phyloP scores from a whole-genome alignment of 1,140 invertebrate genomes.

The Caenorhabditis tropicalis region DNA sequence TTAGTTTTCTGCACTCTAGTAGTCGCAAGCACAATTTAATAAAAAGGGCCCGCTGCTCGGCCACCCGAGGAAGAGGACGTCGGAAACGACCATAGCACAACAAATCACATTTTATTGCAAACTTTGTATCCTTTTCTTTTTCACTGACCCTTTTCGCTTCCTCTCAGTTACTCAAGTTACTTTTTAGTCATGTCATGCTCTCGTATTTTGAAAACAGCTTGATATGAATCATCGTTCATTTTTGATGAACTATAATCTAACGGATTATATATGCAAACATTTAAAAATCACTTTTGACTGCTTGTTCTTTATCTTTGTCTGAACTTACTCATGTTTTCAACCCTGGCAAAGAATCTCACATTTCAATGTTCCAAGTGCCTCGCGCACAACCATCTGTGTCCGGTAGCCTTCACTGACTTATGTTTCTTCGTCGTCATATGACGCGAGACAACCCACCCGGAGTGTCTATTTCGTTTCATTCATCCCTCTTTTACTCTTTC shows the following conservation, averaged over 20 bases:
- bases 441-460: not conserved
- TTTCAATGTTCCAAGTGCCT: slow-evolving; percentile 40
- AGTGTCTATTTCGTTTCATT: not conserved
- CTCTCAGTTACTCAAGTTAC: too few species aligned
- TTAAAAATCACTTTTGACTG: not conserved
- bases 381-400: slow-evolving; percentile 14
- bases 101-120: slow-evolving; percentile 40
- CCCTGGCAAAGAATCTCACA: not conserved
- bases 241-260: not conserved
- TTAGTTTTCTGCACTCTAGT: not conserved
- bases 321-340: slow-evolving; percentile 2
- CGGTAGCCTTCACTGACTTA: not conserved
- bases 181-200: too few species aligned
- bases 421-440: not conserved
- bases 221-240: too few species aligned
- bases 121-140: not conserved
- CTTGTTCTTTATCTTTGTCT: not conserved
- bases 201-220: not conserved
- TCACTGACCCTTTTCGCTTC: not conserved
- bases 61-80: slow-evolving; percentile 39
- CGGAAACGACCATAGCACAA: slow-evolving; percentile 30
- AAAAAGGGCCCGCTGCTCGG: slow-evolving; percentile 22
- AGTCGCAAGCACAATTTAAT: slow-evolving; percentile 25
- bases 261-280: not conserved
- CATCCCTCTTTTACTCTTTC: not conserved